Percentiles rank a stretch among this genome's conserved stretches.
phyloP scores from a whole-genome alignment of 1,140 invertebrate species.

The Drosophila pandora region DNA sequence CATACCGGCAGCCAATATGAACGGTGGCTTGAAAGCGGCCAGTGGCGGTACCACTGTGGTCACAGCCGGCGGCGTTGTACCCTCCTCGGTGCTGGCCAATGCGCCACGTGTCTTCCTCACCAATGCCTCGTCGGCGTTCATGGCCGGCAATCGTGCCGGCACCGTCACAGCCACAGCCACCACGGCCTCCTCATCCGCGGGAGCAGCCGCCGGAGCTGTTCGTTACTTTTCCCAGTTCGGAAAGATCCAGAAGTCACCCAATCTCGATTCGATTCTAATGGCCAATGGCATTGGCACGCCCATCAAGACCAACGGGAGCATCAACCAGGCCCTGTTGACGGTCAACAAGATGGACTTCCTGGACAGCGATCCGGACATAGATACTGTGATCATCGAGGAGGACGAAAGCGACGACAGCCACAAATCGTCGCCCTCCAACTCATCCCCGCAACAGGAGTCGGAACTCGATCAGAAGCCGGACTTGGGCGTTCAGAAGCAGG shows the following conservation, averaged over 20 bases:
- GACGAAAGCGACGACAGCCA: conserved; percentile 4
- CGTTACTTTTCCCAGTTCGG: conserved; percentile 71
- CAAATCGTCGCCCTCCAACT: background rate
- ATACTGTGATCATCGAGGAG: conserved; percentile 37
- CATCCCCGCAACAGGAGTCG: background rate
- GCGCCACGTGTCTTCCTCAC: conserved; percentile 60
- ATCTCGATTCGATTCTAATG: conserved; percentile 58
- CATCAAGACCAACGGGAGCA: conserved; percentile 36
- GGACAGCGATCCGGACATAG: background rate
- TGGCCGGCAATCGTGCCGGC: conserved; percentile 19
- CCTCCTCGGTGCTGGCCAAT: conserved; percentile 57
- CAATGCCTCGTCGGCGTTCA: conserved; percentile 37
- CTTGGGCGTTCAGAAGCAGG: background rate
- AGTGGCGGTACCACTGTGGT: conserved; percentile 39
- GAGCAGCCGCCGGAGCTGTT: conserved; percentile 33
- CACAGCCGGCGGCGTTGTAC: conserved; percentile 38
- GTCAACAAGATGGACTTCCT: background rate
- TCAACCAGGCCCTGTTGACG: background rate
- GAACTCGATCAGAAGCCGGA: conserved; percentile 5
- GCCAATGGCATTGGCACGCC: conserved; percentile 54
- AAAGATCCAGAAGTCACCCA: conserved; percentile 55
- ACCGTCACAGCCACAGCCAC: background rate
- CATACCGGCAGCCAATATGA: conserved; percentile 72
- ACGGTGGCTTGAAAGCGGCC: conserved; percentile 60
- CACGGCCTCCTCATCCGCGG: conserved; percentile 8